phyloP scores from a whole-genome alignment of 2,888 invertebrate species.

The Meteorus cinctellus region DNA sequence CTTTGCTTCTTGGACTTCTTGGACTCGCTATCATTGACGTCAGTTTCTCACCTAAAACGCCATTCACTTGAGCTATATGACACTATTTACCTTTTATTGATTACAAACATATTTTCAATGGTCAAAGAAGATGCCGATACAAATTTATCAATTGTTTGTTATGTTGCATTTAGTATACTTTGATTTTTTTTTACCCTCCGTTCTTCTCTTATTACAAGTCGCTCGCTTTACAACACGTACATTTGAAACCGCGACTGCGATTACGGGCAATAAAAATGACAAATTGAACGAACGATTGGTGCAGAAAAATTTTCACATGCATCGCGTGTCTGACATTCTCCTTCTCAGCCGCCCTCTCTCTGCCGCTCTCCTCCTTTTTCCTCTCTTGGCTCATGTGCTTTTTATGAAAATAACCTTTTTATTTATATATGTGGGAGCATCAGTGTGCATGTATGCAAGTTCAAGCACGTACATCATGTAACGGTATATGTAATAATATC shows the following conservation, averaged over 20 bases:
- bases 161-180: neutral
- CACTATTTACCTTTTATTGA: neutral
- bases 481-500: slow-evolving; percentile 43
- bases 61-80: slow-evolving; percentile 33
- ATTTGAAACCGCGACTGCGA: slow-evolving; percentile 50
- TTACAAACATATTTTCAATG: neutral
- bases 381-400: neutral
- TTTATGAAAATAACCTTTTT: neutral
- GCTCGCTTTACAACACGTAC: slow-evolving; percentile 27
- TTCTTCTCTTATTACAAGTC: slow-evolving; percentile 16
- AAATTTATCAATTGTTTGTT: neutral
- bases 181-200: neutral
- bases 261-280: slow-evolving; percentile 59
- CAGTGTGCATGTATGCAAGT: slow-evolving; percentile 19
- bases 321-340: slow-evolving; percentile 40
- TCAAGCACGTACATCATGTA: slow-evolving; percentile 40
- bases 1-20: slow-evolving; percentile 77
- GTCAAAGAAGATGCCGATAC: too few species aligned
- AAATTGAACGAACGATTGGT: slow-evolving; percentile 62
- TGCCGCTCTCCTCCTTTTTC: neutral
- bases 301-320: slow-evolving; percentile 46
- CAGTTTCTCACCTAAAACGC: slow-evolving; percentile 69
- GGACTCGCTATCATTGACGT: slow-evolving; percentile 61
- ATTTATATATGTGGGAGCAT: neutral
- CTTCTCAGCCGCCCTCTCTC: slow-evolving; percentile 1